Percentiles rank a stretch among this genome's conserved stretches.
Conservation (phyloP, 2,113 vertebrate species). For the Gobius niger region DNA sequence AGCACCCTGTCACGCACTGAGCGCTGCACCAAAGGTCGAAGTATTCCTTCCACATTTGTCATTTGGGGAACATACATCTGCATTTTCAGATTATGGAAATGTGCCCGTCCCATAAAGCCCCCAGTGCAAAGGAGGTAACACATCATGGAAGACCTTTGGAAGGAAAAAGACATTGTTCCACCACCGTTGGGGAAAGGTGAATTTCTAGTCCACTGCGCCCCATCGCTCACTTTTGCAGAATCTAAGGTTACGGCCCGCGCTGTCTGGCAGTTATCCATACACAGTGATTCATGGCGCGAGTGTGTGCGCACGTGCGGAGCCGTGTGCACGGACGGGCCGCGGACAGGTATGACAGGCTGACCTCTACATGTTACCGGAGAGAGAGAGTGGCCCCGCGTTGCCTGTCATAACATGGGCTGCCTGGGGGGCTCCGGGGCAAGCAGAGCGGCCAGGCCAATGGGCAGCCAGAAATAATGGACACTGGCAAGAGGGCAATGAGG, state of each 20-base stretch:
- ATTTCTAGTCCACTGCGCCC: conserved; percentile 43
- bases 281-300: conserved; percentile 33
- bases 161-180: conserved; percentile 41
- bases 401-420: conserved; percentile 70
- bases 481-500: conserved; percentile 71
- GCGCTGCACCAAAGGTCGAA: neutral
- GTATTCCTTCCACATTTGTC: neutral
- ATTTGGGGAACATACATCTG: neutral
- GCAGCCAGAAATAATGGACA: conserved; percentile 68
- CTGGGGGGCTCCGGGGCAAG: conserved; percentile 47
- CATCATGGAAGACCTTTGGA: conserved; percentile 42
- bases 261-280: conserved; percentile 64
- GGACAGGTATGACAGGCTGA: conserved; percentile 69
- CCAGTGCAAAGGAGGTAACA: conserved; percentile 16
- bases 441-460: conserved; percentile 64
- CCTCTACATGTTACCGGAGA: conserved; percentile 64
- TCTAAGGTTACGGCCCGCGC: conserved; percentile 47
- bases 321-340: conserved; percentile 39
- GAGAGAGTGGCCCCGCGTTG: conserved; percentile 67
- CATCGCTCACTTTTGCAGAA: conserved; percentile 56
- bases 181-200: conserved; percentile 32
- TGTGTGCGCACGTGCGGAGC: conserved; percentile 18
- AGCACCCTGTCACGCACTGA: too few species aligned
- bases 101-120: neutral
- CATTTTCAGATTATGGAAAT: neutral